Percentiles rank a stretch among this genome's conserved stretches.
Conservation (phyloP, 1,140 invertebrate genomes). For the Panagrolaimus sp. region DNA sequence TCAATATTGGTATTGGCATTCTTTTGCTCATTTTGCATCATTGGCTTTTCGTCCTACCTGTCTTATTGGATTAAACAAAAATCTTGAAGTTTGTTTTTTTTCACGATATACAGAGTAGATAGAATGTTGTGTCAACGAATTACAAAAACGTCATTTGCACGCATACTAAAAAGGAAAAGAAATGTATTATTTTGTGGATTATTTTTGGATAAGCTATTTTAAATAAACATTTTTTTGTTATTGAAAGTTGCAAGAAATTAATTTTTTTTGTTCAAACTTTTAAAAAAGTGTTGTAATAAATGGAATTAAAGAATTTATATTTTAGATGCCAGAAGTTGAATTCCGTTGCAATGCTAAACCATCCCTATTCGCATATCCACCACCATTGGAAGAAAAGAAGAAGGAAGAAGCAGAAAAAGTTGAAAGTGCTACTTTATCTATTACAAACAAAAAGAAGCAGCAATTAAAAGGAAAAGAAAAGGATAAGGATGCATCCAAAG, state of each 20-base stretch:
- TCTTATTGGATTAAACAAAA: slow-evolving; percentile 84
- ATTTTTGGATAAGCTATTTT: too few species aligned
- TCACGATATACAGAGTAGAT: not conserved
- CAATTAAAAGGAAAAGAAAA: slow-evolving; percentile 52
- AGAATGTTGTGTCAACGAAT: too few species aligned
- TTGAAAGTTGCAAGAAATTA: too few species aligned
- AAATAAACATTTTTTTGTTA: too few species aligned
- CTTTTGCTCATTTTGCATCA: slow-evolving; percentile 86
- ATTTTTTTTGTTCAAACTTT: too few species aligned
- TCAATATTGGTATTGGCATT: slow-evolving; percentile 99
- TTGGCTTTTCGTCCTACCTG: slow-evolving; percentile 93
- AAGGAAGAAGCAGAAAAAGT: slow-evolving; percentile 82
- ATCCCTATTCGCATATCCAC: slow-evolving; percentile 91
- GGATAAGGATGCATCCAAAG: slow-evolving; percentile 48
- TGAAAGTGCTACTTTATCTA: slow-evolving; percentile 91
- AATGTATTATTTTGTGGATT: too few species aligned
- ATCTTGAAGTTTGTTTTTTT: slow-evolving; percentile 69
- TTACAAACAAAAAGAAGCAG: slow-evolving; percentile 80
- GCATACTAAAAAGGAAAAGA: too few species aligned
- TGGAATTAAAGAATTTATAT: slow-evolving; percentile 14
- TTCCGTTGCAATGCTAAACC: slow-evolving; percentile 86
- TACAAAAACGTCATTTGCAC: too few species aligned
- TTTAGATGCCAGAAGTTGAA: slow-evolving; percentile 85
- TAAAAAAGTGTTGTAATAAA: too few species aligned
- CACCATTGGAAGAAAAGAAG: slow-evolving; percentile 93